These are phyloP conservation scores for Pangasianodon hypophthalmus DNA, from an alignment of 2,113 vertebrate genomes.

Conservation along the genomic window DNA sequence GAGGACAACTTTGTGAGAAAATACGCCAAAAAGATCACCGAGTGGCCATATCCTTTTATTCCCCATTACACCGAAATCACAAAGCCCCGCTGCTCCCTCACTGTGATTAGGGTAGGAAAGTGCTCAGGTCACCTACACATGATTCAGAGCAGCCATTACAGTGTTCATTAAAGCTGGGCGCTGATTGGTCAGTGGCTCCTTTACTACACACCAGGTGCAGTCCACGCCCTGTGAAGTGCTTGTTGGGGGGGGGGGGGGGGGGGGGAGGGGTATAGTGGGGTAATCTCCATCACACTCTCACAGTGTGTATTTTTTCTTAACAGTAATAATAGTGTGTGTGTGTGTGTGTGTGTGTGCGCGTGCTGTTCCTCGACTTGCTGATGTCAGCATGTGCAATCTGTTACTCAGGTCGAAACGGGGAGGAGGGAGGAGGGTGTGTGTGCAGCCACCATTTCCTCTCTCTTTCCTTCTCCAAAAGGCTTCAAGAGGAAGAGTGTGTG, in stretches of 20 bases:
- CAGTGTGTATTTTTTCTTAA: not conserved
- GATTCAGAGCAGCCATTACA: not conserved
- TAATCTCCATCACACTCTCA: not conserved
- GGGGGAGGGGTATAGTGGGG: not conserved
- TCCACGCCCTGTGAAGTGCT: not conserved
- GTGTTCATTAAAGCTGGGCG: too few species aligned
- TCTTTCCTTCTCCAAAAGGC: conserved; percentile 38
- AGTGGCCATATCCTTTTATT: conserved; percentile 97
- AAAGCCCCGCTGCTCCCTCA: not conserved
- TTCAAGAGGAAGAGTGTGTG: conserved; percentile 19
- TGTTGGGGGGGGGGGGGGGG: not conserved
- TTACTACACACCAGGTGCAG: not conserved
- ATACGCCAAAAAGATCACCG: conserved; percentile 99
- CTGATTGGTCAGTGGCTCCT: not conserved
- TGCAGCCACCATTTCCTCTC: conserved; percentile 46
- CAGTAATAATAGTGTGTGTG: not conserved
- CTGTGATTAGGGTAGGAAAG: conserved; percentile 28
- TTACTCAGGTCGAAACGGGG: conserved; percentile 52
- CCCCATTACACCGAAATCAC: not conserved
- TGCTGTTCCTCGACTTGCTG: conserved; percentile 71
- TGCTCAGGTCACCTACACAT: conserved; percentile 30
- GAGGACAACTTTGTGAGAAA: conserved; percentile 99
- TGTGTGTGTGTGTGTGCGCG: conserved; percentile 17
- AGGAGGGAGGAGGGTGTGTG: not conserved
- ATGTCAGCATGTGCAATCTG: conserved; percentile 77